phyloP scores from a whole-genome alignment of 1,140 invertebrate species.

The Tyrophagus putrescentiae region DNA sequence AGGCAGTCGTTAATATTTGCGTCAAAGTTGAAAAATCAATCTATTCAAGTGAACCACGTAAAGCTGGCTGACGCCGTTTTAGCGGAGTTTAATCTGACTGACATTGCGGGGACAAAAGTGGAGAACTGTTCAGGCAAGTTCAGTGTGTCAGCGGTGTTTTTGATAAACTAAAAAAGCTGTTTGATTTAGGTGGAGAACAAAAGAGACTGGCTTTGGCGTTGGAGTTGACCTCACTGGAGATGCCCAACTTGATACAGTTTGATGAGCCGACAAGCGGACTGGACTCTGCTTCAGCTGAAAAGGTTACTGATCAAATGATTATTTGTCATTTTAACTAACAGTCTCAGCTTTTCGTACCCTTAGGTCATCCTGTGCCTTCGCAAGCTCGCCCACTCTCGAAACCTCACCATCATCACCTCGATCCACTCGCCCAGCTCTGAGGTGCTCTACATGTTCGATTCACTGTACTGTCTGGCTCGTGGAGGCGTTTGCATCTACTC shows the following conservation, averaged over 20 bases:
- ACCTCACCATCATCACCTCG: slow-evolving; percentile 9
- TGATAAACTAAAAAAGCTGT: too few relatives aligned
- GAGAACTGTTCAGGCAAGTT: slow-evolving; percentile 9
- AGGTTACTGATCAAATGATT: background rate
- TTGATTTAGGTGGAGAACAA: slow-evolving; percentile 81
- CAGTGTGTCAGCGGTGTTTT: too few relatives aligned
- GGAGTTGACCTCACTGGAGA: slow-evolving; percentile 38
- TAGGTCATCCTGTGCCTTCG: slow-evolving; percentile 37
- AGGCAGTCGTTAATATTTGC: slow-evolving; percentile 75
- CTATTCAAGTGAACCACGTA: background rate
- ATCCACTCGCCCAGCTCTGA: slow-evolving; percentile 19
- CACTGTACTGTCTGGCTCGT: slow-evolving; percentile 10
- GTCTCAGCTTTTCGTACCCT: background rate
- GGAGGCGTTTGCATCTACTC: slow-evolving; percentile 16
- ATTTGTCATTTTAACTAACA: background rate
- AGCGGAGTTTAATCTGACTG: background rate
- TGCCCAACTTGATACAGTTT: slow-evolving; percentile 16
- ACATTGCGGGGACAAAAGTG: slow-evolving; percentile 12
- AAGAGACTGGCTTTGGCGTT: slow-evolving; percentile 82
- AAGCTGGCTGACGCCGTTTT: background rate
- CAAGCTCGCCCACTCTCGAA: slow-evolving; percentile 18
- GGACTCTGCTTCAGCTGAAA: slow-evolving; percentile 1
- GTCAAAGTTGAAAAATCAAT: slow-evolving; percentile 58
- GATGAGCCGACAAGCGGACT: slow-evolving; percentile 19
- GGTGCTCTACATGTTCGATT: slow-evolving; percentile 16